Base-by-base conservation (phyloP, 2,888 invertebrate genomes). In the Hirtodrosophila histrioides region DNA sequence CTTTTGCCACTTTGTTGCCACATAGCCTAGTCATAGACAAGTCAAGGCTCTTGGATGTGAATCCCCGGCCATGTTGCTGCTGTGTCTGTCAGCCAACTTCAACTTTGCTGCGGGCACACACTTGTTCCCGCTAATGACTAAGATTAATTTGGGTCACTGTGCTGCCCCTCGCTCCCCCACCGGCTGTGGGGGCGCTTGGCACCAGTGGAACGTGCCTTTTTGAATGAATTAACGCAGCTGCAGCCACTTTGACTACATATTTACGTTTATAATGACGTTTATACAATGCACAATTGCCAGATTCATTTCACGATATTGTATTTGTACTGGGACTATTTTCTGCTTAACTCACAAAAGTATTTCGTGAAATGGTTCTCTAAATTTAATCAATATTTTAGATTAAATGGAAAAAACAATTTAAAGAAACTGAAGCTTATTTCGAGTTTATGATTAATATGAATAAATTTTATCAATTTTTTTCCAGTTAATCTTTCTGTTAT, bases 81-180 rank as follows among this genome's bases (percentile, higher is more conserved):
- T 61, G 40, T 54, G 66, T 58, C 67, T 69, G 61, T 62, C 74
- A 55, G 61, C 29, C 40, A 35, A 65, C 63, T 60, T 69, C 48
- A 39, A 70, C 56, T 62, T 57, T 49, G 53, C 58, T 57, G 63
- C 50, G 72, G 66, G 48, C 60, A 53, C 46, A 83, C 73, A 80
- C 81, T 78, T 84, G 80, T 74, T 64, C 24, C 62, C 70, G 86
- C 78, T 78, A 86, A 88, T 79, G 88, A 87, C 76, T 73, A 83
- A 88, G 88, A 87, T 87, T 88, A 88, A 87, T 87, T 85, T 88
- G 86, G 87, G 89, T 88, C 88, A 87, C 64, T 83, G 81, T 83
- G 85, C 54, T 31, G 27, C 57, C 23, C 41, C 9, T 27, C 4
- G 8, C 12, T 9, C 24, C 37, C 29, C 17, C 9, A 0, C 9